Conservation (phyloP, 2,113 vertebrate genomes). For the Equus quagga region DNA sequence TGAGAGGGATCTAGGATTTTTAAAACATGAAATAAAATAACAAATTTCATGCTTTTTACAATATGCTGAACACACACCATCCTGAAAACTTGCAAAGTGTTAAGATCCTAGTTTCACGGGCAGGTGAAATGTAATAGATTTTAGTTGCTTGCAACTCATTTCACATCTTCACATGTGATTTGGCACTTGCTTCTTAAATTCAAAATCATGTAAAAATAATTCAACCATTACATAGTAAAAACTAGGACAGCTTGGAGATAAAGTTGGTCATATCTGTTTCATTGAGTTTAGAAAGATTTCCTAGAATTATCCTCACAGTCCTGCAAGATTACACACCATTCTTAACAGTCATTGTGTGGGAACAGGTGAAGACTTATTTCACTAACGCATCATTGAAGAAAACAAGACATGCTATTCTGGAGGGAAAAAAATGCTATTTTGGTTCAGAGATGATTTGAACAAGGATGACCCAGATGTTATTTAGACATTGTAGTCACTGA, state of each 20-base stretch:
- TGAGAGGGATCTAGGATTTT: background rate
- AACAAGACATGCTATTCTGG: background rate
- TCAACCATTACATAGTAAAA: background rate
- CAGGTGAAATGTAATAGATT: background rate
- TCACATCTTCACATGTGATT: background rate
- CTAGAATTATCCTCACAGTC: background rate
- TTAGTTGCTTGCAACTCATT: background rate
- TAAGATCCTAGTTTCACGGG: background rate
- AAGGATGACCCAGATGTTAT: background rate
- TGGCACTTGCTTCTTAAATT: slow-evolving; percentile 35
- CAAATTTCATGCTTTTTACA: background rate
- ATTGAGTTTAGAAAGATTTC: background rate
- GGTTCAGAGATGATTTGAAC: background rate
- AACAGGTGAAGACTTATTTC: background rate
- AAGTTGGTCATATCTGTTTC: background rate
- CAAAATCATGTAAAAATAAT: slow-evolving; percentile 32
- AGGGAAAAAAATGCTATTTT: background rate
- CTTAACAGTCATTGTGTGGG: background rate
- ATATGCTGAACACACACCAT: background rate
- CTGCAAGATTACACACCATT: background rate
- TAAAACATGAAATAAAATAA: background rate
- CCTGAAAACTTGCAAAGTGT: background rate
- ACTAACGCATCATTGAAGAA: background rate
- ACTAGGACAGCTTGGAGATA: background rate
- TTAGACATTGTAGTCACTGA: background rate